A percentile compares a stretch with the other conserved stretches of the same genome.
Evolutionary conservation across 2,113 vertebrate genomes (phyloP).

Genomic region (Mesembrinibis cayennensis): DNA sequence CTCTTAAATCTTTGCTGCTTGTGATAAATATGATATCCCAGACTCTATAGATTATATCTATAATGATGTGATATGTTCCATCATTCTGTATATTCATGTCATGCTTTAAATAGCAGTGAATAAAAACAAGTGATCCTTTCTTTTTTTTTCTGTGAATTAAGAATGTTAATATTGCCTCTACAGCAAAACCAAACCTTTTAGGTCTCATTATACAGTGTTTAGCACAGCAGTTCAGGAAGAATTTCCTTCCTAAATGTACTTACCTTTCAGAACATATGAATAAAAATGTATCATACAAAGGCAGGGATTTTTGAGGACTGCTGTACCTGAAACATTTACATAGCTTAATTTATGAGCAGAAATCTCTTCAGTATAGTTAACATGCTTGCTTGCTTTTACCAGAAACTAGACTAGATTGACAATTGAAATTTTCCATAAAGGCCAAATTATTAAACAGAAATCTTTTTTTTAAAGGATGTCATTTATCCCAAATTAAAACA

Average conservation of each 20-base stretch:
- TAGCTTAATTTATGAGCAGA: neutral
- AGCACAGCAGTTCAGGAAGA: neutral
- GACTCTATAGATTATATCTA: neutral
- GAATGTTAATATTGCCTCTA: neutral
- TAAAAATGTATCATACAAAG: neutral
- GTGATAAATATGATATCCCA: neutral
- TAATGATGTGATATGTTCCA: neutral
- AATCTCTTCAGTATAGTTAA: neutral
- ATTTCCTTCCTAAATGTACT: neutral
- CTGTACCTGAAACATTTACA: accelerated
- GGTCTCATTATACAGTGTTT: neutral
- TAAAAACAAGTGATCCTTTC: neutral
- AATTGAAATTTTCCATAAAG: neutral
- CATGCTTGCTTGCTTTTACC: neutral
- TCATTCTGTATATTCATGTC: neutral
- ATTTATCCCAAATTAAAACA: neutral
- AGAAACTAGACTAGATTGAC: neutral
- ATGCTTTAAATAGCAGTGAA: neutral
- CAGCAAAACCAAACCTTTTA: neutral
- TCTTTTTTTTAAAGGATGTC: neutral
- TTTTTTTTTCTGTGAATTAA: neutral
- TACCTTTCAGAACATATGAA: neutral
- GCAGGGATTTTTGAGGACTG: neutral
- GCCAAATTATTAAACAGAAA: neutral
- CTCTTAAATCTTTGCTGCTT: neutral